These are phyloP conservation scores for Luperina nickerlii DNA, from an alignment of 2,888 invertebrate species.

Conservation along the genomic window DNA sequence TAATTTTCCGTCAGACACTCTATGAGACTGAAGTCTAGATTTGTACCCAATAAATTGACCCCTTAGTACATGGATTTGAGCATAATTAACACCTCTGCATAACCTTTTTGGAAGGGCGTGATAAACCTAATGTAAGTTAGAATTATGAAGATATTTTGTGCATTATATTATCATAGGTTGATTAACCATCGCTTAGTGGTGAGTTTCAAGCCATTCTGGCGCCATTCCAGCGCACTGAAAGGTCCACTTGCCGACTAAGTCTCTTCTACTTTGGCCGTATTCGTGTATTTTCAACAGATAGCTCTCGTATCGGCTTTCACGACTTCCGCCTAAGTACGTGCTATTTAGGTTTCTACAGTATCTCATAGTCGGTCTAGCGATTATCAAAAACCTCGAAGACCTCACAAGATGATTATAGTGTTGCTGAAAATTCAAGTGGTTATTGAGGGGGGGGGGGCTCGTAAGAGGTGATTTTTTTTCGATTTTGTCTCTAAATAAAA, in stretches of 20 bases:
- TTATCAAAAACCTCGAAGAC: not conserved
- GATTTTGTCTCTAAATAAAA: not conserved
- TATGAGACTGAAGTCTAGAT: not conserved
- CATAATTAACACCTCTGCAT: not conserved
- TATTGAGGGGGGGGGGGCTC: not conserved
- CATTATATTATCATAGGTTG: slow-evolving; percentile 45
- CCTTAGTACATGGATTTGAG: not conserved
- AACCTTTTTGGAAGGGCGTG: not conserved
- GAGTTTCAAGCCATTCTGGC: slow-evolving; percentile 43
- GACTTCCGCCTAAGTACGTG: not conserved
- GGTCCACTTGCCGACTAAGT: slow-evolving; percentile 49
- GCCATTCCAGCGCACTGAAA: slow-evolving; percentile 55
- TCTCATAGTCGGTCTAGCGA: not conserved
- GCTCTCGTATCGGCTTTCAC: slow-evolving; percentile 17
- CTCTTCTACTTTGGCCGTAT: slow-evolving; percentile 10
- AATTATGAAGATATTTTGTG: slow-evolving; percentile 39
- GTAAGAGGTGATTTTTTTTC: not conserved
- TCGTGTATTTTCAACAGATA: slow-evolving; percentile 35
- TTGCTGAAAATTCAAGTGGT: not conserved
- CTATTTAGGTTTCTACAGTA: slow-evolving; percentile 1
- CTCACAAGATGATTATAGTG: not conserved
- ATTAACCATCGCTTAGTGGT: slow-evolving; percentile 38
- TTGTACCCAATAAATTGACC: not conserved
- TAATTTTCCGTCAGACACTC: not conserved
- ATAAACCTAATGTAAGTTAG: slow-evolving; percentile 4